Conservation (phyloP, 2,113 vertebrate species). For the Sus scrofa region T2T-Sscrofa CM000817.6:116900501-116901000, state of each 20-base stretch:
- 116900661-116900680: neutral
- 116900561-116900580: neutral
- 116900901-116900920: neutral
- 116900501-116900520: neutral
- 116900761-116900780: neutral
- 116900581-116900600: neutral
- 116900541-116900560: neutral
- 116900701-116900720: neutral
- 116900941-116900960: neutral
- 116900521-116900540: neutral
- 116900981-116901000: neutral
- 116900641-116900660: neutral
- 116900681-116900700: neutral
- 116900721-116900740: conserved; percentile 1
- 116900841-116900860: conserved; percentile 16
- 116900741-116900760: neutral
- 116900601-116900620: neutral
- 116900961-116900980: neutral
- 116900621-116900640: neutral
- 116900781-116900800: neutral
- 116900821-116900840: neutral
- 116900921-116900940: neutral
- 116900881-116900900: neutral
- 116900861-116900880: neutral
- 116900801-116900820: neutral